A percentile compares a stretch with the other conserved stretches of the same genome.
Evolutionary conservation across 2,113 vertebrate genomes (phyloP).

Genomic region (Promerops cafer): DNA sequence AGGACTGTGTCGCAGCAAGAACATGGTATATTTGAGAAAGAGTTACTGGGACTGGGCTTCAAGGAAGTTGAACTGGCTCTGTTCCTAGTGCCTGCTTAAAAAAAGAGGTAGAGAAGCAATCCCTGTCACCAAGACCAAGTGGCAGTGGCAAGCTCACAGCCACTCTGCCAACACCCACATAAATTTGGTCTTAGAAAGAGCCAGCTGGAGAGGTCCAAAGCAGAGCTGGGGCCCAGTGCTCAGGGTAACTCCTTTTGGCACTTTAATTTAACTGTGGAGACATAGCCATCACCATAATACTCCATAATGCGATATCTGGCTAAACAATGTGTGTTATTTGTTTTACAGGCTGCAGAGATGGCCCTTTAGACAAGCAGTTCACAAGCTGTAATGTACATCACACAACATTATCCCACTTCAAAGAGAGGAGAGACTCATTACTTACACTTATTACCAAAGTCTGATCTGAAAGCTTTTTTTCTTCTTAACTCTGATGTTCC

Average conservation of each 20-base stretch:
- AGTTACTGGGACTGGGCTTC: neutral
- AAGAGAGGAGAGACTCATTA: neutral
- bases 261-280: neutral
- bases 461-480: neutral
- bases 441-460: neutral
- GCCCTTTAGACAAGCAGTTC: neutral
- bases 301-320: neutral
- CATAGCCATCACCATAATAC: neutral
- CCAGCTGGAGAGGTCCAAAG: neutral
- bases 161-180: neutral
- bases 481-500: neutral
- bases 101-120: neutral
- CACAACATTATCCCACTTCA: neutral
- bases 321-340: neutral
- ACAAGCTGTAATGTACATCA: neutral
- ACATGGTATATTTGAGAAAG: neutral
- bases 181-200: neutral
- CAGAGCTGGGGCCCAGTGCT: neutral
- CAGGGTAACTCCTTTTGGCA: neutral
- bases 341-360: neutral
- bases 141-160: neutral
- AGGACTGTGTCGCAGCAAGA: too few relatives aligned
- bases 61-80: neutral
- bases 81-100: neutral
- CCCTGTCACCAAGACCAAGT: neutral